Percentiles rank a stretch among this genome's conserved stretches.
phyloP scores from a whole-genome alignment of 2,888 invertebrate species.

The Callyntrura guangdongensis region DNA sequence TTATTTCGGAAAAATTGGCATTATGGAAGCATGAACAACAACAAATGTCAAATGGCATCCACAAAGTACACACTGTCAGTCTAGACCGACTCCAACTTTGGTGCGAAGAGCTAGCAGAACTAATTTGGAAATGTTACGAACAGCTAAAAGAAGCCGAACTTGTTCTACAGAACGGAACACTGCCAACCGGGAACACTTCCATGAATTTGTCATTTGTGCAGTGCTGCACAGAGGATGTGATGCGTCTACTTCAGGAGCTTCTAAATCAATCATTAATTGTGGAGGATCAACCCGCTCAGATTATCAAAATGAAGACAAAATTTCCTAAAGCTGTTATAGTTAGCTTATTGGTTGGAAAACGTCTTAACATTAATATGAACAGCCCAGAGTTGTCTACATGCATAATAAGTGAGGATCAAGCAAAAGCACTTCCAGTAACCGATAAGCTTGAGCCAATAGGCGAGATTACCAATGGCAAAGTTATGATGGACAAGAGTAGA shows the following conservation, averaged over 20 bases:
- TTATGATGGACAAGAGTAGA: conserved; percentile 69
- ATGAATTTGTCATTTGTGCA: conserved; percentile 65
- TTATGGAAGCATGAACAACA: conserved; percentile 80
- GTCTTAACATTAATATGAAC: conserved; percentile 75
- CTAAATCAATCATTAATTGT: conserved; percentile 74
- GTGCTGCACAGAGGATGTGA: conserved; percentile 57
- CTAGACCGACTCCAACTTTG: conserved; percentile 74
- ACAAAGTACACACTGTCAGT: conserved; percentile 21
- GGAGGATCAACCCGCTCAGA: conserved; percentile 80
- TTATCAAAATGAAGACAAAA: conserved; percentile 76
- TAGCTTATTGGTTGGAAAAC: conserved; percentile 75
- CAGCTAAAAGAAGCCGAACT: conserved; percentile 77
- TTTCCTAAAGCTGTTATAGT: conserved; percentile 76
- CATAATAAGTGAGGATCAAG: conserved; percentile 78
- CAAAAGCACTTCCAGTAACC: conserved; percentile 25
- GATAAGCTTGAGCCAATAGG: conserved; percentile 60
- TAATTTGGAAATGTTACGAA: conserved; percentile 70
- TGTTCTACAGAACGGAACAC: conserved; percentile 54
- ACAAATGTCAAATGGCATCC: conserved; percentile 76
- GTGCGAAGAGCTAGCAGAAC: conserved; percentile 75
- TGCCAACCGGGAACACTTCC: conserved; percentile 55
- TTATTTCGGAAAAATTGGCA: conserved; percentile 63
- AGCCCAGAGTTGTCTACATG: conserved; percentile 57
- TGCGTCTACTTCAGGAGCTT: conserved; percentile 53
- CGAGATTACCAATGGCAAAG: conserved; percentile 65